These are phyloP conservation scores for Caenorhabditis sp. DNA, from an alignment of 2,888 invertebrate genomes.

Conservation along the genomic window DNA sequence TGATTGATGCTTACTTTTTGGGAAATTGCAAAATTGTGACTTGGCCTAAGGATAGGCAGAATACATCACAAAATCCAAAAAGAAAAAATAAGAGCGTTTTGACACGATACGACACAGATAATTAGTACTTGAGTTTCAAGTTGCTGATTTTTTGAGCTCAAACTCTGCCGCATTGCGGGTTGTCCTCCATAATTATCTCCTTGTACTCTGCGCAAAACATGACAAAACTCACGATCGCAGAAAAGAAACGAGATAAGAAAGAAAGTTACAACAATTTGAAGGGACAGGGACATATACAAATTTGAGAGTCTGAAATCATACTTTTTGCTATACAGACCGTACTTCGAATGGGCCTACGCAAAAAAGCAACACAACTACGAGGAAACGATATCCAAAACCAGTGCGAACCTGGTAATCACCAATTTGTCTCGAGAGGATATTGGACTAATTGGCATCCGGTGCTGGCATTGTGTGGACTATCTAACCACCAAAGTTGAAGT, in stretches of 20 bases:
- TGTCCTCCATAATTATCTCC: background rate
- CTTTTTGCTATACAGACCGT: constrained; percentile 33
- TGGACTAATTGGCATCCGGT: constrained; percentile 72
- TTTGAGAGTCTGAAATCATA: no score
- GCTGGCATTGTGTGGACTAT: constrained; percentile 74
- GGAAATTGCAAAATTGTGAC: no score
- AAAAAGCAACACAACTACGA: constrained; percentile 46
- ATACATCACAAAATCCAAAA: no score
- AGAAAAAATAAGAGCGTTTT: background rate
- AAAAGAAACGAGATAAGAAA: background rate
- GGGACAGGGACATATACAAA: no score
- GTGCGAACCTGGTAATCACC: constrained; percentile 61
- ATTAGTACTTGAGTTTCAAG: background rate
- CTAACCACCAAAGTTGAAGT: constrained; percentile 47
- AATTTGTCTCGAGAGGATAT: constrained; percentile 68
- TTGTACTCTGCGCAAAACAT: background rate
- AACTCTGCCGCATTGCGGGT: no score
- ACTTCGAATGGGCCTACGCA: constrained; percentile 52
- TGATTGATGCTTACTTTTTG: no score
- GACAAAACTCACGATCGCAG: background rate
- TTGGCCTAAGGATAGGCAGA: no score
- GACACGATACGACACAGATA: background rate
- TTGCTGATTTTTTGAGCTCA: background rate
- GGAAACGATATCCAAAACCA: constrained; percentile 35
- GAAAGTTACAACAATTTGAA: no score